Evolutionary conservation across 2,888 invertebrate genomes (phyloP), one percentile per base, ranked within the genome.

Genomic region (Eupithecia abbreviata): DNA sequence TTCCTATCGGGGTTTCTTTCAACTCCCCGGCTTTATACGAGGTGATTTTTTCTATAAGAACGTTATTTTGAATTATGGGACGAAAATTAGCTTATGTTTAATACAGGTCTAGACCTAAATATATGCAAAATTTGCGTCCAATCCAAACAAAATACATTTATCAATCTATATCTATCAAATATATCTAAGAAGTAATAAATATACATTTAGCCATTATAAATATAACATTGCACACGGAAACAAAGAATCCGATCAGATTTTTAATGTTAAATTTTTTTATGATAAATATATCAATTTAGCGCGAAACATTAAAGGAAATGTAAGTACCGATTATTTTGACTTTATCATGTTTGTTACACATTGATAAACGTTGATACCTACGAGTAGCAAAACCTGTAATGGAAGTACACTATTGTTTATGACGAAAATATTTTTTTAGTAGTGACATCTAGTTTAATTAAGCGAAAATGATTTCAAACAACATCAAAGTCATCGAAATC

Each of bases 291-390:
- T 71, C 71, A 73, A 74, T 51, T 71, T 47, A n/a, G 71, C 73
- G 78, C 75, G 43, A 73, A 78, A 78, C 75, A 78, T 75, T 68
- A 75, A 78, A 78, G 73, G 55, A 71, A 71, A 75, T 77, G 72
- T 74, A 72, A 12, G 69, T 65, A 45, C 55, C 72, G 55, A 71
- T 73, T 30, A 65, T 71, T 70, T 58, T 69, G 18, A 30, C 47
- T 42, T 70, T 77, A 75, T 77, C 75, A 71, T 42, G 42, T 75
- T 68, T 73, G 76, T 74, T 47, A 72, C 69, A 67, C 15, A 77
- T 67, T 71, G 72, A 77, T 75, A 43, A 70, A 42, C 67, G 51
- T 41, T 51, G 18, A 49, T 66, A 66, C 42, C 42, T 18, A 30
- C 30, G 30, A 30, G 30, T 30, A 62, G 62, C 30, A 62, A 18